Conservation (phyloP, 2,797 vertebrate genomes). For the Cyclura pinguis region DNA sequence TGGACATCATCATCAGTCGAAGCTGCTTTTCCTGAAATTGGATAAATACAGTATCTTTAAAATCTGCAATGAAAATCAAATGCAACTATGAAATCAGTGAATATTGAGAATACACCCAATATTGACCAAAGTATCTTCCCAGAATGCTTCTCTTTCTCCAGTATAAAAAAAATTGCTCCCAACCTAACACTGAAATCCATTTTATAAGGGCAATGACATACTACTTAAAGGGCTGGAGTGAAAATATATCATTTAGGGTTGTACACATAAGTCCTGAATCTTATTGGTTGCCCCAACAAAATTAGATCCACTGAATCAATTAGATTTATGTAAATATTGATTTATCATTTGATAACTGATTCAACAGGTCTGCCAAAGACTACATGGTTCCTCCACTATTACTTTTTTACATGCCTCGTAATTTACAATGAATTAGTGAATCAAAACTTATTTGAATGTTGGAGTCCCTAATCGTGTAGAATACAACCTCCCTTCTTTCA, state of each 20-base stretch:
- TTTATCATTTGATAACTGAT: too few species aligned
- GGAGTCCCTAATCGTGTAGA: not conserved
- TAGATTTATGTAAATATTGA: too few species aligned
- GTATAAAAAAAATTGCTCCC: not conserved
- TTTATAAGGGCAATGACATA: not conserved
- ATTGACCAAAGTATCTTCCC: not conserved
- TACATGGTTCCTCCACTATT: not conserved
- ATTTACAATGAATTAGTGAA: not conserved
- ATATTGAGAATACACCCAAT: not conserved
- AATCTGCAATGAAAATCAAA: conserved; percentile 6
- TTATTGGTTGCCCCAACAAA: too few species aligned
- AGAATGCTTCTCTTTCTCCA: not conserved
- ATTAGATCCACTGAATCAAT: too few species aligned
- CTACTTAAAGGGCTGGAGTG: not conserved
- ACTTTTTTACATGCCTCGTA: not conserved
- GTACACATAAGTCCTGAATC: not conserved
- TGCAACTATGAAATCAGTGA: not conserved
- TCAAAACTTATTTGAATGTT: not conserved
- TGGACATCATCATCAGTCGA: conserved; percentile 96
- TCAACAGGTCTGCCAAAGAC: not conserved
- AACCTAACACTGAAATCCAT: not conserved
- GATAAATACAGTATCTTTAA: not conserved
- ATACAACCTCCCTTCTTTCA: not conserved
- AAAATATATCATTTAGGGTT: not conserved
- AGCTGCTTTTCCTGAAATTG: conserved; percentile 89